Evolutionary conservation across 1,140 invertebrate genomes (phyloP), one percentile per base, ranked within the genome.

Genomic region (Nephila pilipes): DNA sequence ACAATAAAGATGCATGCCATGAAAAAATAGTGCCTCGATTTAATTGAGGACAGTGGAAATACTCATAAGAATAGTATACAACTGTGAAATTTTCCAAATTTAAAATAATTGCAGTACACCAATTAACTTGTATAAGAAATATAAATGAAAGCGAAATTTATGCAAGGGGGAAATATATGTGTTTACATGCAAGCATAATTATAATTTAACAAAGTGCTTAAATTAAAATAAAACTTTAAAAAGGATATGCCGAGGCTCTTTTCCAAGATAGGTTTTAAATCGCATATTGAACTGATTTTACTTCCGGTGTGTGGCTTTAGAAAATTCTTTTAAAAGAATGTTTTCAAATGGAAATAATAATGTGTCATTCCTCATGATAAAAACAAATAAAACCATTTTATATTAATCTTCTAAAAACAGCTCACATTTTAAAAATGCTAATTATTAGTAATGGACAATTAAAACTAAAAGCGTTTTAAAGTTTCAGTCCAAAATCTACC

Each of bases 241-340:
- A 92, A 93, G 75, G 93, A 92, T 94, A 94, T 92, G 95, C 95
- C 97, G 97, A 75, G 97, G 96, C 94, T 97, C 96, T 94, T 97
- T 97, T 94, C 97, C 96, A 91, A 97, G 95, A 69, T 97, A 97
- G 95, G 97, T 97, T 97, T 98, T 98, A 94, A 98, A 97, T 95
- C 97, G 97, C 98, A 98, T 98, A 2, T 38, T 63, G 16, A 3
- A 60, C 55, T 29, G 16, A 55, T 94, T 95, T 32, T 25, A 2
- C 1, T 2, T 12, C 10, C 18, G 2, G 1, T 36, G 6, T 75
- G 6, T 14, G 3, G 5, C 12, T 32, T 32, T 36, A 32, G 18
- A 32, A 16, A 32, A 20, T 0, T 10, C 46, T 75, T 65, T 12
- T 12, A 69, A 29, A 29, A 18, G 6, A 1, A 75, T 18, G 18